Base-by-base conservation (phyloP, 2,797 vertebrate genomes). In the Simalia tracyae region DNA sequence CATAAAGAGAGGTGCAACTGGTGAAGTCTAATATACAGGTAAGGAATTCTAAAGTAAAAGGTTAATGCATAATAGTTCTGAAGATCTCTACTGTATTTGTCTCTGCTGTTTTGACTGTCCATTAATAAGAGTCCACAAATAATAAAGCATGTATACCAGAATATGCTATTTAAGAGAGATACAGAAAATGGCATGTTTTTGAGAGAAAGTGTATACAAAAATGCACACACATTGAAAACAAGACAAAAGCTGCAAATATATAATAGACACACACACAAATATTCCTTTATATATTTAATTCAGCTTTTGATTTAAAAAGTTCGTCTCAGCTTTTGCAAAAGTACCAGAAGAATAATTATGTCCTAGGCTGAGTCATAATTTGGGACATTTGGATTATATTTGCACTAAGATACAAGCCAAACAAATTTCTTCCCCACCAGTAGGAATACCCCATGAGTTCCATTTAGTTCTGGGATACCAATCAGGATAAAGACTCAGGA, bases 1-100 rank as follows among this genome's bases (percentile, higher is more conserved):
- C 89, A 92, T 87, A 28, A 72, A 64, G 54, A 86, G 72, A 88
- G 88, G 68, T n/a, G 5, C 17, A 8, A 28, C 90, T 92, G 87
- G 59, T 92, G 86, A 56, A 90, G 42, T 81, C 84, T 5, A 42
- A 63, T 63, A 61, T 54, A 61, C 57, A 81, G 46, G 19, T 56
- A 59, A 81, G 56, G 89, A n/a, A 81, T 81, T 90, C 76, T 87
- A 89, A 90, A 87, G 85, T 26, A 90, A 64, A 87, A 61, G 28
- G 24, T 81, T 56, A 2, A 15, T 24, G 76, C 31, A 85, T 61
- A 81, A 87, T 28, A 92, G 42, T 54, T 76, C 89, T 76, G 64
- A 87, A 54, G 22, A 91, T 91, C 14, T n/a, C 66, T 63, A 36
- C 10, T 88, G 2, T 36, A 17, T 26, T 31, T 63, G 68, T 2